Percentiles rank a stretch among this genome's conserved stretches.
These are phyloP conservation scores for Tenodera sinensis DNA, from an alignment of 2,888 invertebrate genomes.

Conservation along the genomic window DNA sequence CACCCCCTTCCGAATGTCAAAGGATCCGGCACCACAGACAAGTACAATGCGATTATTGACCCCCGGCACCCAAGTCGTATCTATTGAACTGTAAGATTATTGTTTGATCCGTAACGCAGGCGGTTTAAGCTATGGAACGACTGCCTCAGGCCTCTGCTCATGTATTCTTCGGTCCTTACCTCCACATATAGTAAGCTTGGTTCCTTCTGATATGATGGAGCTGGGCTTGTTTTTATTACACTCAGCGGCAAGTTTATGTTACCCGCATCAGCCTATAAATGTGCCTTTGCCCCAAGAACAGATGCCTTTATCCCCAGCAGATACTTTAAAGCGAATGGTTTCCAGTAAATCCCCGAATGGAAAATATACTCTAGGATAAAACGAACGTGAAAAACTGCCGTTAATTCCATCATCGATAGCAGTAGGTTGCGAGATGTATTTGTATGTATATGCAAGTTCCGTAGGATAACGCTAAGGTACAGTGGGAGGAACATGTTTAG, in stretches of 20 bases:
- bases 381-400: no score
- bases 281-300: no score
- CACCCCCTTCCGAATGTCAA: background rate
- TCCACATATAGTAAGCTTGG: background rate
- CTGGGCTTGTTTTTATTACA: background rate
- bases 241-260: background rate
- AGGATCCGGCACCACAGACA: background rate
- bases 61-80: background rate
- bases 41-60: background rate
- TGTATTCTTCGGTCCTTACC: background rate
- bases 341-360: no score
- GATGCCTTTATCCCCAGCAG: no score
- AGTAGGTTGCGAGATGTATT: no score
- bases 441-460: no score
- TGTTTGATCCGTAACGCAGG: background rate
- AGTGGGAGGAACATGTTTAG: no score
- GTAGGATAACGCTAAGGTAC: no score
- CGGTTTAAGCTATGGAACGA: background rate
- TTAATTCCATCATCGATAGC: no score
- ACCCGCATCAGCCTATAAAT: background rate
- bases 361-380: no score
- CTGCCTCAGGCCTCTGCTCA: background rate
- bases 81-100: background rate
- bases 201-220: background rate
- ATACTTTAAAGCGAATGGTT: no score